Conservation (phyloP, 1,140 invertebrate species). For the Drosophila setifemur region DNA sequence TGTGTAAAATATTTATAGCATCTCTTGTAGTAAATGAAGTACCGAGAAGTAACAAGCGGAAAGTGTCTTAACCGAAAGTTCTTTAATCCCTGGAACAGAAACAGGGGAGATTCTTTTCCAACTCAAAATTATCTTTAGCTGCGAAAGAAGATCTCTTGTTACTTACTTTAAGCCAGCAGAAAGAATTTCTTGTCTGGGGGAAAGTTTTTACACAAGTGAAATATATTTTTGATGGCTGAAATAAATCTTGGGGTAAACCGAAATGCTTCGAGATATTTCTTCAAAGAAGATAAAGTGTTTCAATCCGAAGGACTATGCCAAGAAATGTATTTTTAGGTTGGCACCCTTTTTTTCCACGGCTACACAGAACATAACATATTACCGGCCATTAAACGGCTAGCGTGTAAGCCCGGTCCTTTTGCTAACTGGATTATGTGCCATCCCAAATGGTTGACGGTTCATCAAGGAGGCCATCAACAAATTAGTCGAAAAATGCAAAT, state of each 20-base stretch:
- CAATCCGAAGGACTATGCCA: not conserved
- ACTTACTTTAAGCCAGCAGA: too few species aligned
- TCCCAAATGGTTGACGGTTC: conserved; percentile 26
- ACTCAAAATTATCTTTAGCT: conserved; percentile 21
- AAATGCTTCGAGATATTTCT: not conserved
- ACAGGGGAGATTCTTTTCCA: not conserved
- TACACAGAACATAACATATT: conserved; percentile 19
- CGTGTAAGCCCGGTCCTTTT: not conserved
- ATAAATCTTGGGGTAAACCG: not conserved
- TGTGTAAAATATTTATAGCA: not conserved
- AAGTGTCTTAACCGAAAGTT: conserved; percentile 18
- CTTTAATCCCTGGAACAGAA: conserved; percentile 12
- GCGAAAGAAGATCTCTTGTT: conserved; percentile 11
- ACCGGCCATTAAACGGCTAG: conserved; percentile 14
- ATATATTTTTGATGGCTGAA: conserved; percentile 3
- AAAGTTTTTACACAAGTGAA: not conserved
- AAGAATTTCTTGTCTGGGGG: too few species aligned
- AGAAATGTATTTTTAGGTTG: not conserved
- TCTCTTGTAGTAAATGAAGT: not conserved
- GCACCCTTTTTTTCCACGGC: not conserved
- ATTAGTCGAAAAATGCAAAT: conserved; percentile 26
- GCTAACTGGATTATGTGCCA: conserved; percentile 27
- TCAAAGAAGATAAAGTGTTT: not conserved
- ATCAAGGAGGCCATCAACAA: conserved; percentile 39
- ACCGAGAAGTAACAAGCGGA: not conserved